Evolutionary conservation across 1,140 invertebrate genomes (phyloP).

Genomic region (Bombus consobrinus): DNA sequence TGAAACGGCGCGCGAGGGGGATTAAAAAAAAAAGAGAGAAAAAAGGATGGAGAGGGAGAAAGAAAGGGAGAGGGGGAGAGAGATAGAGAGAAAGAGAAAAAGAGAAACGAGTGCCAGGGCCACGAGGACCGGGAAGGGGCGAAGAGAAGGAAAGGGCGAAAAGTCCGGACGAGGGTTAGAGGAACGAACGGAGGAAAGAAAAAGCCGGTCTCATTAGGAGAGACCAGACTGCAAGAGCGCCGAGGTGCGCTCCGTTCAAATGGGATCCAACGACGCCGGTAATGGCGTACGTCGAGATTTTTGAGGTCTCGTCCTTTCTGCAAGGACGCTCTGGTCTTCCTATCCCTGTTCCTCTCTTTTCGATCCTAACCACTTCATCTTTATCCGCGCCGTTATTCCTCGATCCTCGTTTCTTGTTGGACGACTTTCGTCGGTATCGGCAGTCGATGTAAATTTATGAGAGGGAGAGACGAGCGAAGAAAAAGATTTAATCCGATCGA

Average conservation of each 20-base stretch:
- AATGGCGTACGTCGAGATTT: constrained; percentile 67
- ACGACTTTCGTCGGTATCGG: constrained; percentile 11
- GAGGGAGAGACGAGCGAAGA: neutral
- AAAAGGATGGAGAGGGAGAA: neutral
- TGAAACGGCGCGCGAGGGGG: constrained; percentile 29
- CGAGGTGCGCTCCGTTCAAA: constrained; percentile 63
- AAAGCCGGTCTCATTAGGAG: constrained; percentile 74
- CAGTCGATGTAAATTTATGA: constrained; percentile 45
- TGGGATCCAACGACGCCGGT: constrained; percentile 66
- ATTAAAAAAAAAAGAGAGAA: constrained; percentile 13
- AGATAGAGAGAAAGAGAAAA: constrained; percentile 27
- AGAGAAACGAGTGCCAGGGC: constrained; percentile 18
- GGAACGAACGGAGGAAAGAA: constrained; percentile 62
- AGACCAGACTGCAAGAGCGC: constrained; percentile 60
- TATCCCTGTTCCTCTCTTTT: neutral
- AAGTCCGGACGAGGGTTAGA: constrained; percentile 23
- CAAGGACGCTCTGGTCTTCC: constrained; percentile 26
- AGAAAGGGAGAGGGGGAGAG: neutral
- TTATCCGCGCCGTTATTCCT: too few relatives aligned
- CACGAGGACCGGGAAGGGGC: neutral
- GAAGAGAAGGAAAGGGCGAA: constrained; percentile 27
- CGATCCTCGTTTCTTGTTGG: neutral
- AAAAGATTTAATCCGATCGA: constrained; percentile 24
- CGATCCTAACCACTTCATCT: neutral
- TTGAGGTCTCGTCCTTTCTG: constrained; percentile 61